Base-by-base conservation (phyloP, 2,113 vertebrate species). In the Seriola rivoliana region DNA sequence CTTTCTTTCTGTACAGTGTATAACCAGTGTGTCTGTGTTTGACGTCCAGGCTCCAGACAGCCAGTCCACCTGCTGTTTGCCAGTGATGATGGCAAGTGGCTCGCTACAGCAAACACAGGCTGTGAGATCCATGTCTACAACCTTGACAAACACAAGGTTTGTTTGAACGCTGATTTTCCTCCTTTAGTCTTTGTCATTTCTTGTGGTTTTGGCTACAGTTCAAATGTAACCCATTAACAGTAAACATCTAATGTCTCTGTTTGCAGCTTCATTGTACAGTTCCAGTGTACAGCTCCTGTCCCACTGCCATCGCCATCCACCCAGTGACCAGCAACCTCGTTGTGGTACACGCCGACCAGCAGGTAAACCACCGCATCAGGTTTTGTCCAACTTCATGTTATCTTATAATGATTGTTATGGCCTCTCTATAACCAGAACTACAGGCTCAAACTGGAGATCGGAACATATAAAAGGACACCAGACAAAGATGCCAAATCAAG, bases 301-400 rank as follows among this genome's bases (percentile, higher is more conserved):
- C 97, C 68, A 96, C 96, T 0, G 97, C 98, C 19, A 78, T 99
- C 0, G 96, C 95, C 81, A 96, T 99, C 72, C 94, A 98, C 71
- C 97, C 98, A 0, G 3, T 69, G 48, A 97, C 94, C 89, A 95
- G 96, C 90, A 94, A 96, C 93, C 96, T 99, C 0, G 91, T 99
- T 1, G 92, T 95, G 0, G 93, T 95, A 19, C 96, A 99, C n/a
- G 95, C 98, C 0, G 97, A 99, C 94, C 97, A 97, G 80, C 97
- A 98, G 97, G 98, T 99, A 85, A 74, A 8, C 5, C 25, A 8
- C 0, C 0, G 4, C 7, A 0, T 21, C 50, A 48, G 46, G 14
- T 25, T 44, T 44, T 13, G 42, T 75, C n/a, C 2, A 16, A 40
- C n/a, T 48, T 17, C 16, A 16, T 17, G 46, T 48, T 48, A 6